A percentile compares a stretch with the other conserved stretches of the same genome.
Conservation (phyloP, 1,140 invertebrate species). For the Drosophila simulans region DNA sequence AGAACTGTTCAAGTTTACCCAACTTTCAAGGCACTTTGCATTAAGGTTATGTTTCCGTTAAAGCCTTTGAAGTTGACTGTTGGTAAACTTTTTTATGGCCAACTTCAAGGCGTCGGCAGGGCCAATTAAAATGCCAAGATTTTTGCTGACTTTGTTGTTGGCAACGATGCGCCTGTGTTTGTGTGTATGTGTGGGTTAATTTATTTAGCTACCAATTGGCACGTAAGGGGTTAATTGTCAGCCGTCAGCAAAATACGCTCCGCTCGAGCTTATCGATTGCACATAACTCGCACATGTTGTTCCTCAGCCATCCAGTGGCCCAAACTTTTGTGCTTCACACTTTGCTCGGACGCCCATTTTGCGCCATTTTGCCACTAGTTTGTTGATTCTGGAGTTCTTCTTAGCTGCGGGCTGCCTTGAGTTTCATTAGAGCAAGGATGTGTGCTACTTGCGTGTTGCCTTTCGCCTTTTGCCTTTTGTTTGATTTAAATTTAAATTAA, state of each 20-base stretch:
- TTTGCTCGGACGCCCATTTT: constrained; percentile 58
- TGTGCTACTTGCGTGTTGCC: constrained; percentile 19
- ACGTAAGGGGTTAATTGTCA: constrained; percentile 76
- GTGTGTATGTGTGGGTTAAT: constrained; percentile 38
- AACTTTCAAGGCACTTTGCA: constrained; percentile 32
- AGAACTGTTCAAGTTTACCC: constrained; percentile 10
- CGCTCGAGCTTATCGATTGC: constrained; percentile 57
- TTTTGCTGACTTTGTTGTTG: constrained; percentile 51
- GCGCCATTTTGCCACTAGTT: constrained; percentile 25
- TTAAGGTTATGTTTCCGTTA: constrained; percentile 21
- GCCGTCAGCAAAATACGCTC: constrained; percentile 65
- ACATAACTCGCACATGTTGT: constrained; percentile 60
- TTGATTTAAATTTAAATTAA: constrained; percentile 68
- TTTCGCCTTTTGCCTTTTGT: constrained; percentile 14
- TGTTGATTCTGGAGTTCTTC: constrained; percentile 37
- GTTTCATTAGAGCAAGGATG: constrained; percentile 6
- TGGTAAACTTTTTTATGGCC: constrained; percentile 38
- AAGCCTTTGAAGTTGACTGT: constrained; percentile 35
- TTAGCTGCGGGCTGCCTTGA: constrained; percentile 41
- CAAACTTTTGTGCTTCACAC: constrained; percentile 49
- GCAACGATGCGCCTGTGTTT: constrained; percentile 4
- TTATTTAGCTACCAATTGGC: constrained; percentile 72
- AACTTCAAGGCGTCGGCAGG: constrained; percentile 35
- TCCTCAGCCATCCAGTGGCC: too few relatives aligned
- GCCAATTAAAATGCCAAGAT: constrained; percentile 52